Base-by-base conservation (phyloP, 1,140 invertebrate genomes). In the Reticulitermes speratus region DNA sequence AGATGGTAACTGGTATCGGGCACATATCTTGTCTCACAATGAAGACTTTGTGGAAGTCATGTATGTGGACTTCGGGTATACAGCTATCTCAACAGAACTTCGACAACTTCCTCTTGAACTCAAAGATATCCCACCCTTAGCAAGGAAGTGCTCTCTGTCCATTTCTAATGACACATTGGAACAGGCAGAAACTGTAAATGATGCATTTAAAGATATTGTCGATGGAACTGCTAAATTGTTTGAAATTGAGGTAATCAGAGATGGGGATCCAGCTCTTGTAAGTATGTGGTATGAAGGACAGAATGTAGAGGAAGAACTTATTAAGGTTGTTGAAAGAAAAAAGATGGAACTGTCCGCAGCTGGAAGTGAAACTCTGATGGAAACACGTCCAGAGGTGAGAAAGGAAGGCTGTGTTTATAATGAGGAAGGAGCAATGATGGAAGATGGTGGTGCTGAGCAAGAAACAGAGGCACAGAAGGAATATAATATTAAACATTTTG, bases 31-130 rank as follows among this genome's bases (percentile, higher is more conserved):
- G 44, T 92, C 93, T 14, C 92, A 94, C 82, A 92, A 92, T 5
- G 93, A 93, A 5, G 91, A 88, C 82, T 88, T 89, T 21, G 87
- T 91, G 9, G 94, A 95, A 90, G 94, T 96, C 2, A 88, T 94
- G 2, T 96, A 95, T 88, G 94, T 96, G 89, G 95, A 96, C 90
- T 96, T 96, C 88, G 95, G 95, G 38, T 96, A 96, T 89, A 93
- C 93, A 0, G 93, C 94, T 16, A 91, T 93, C 11, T 92, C 93
- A 0, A 92, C 91, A 44, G 92, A 93, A 88, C 89, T 96, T 75
- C 90, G 93, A 55, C 91, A 92, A 88, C 90, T 96, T 38, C 95
- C 95, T 2, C 92, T 94, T 86, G 93, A 95, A 86, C 90, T 96
- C 7, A 92, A 93, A 45, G 89, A 91, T 25, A 91, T 94, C 87